Evolutionary conservation across 2,113 vertebrate genomes (phyloP), one percentile per base, ranked within the genome.

Genomic region (Struthio camelus): DNA sequence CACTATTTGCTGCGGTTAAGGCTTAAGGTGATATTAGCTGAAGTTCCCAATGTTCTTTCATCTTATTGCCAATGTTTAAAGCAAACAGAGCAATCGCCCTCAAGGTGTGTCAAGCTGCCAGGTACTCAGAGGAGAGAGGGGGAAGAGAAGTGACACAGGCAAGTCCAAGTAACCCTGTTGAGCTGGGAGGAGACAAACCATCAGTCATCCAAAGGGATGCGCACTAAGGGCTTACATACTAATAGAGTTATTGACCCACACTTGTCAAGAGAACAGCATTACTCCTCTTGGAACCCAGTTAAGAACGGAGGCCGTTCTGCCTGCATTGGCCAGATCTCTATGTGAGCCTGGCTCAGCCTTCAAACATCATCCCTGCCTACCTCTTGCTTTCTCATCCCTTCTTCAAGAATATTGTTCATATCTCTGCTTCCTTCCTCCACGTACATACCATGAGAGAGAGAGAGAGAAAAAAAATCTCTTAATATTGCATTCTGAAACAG

Each of bases 321-420:
- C n/a, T 50, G 25, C 34, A 8, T 0, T 30, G 30, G 36, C 32
- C n/a, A 51, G 6, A 5, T 30, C 34, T 72, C 38, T 34, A 27
- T 14, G 32, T 0, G 6, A 44, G 51, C 6, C 8, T 2, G 3
- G 32, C 18, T 67, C 0, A 1, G 14, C 27, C 40, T 73, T 62
- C 69, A 73, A 34, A 75, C 2, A 23, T 2, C 66, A 58, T 5
- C n/a, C 15, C 32, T 30, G 40, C 12, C 17, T 80, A 50, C 27
- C 69, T 85, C 28, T 50, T 84, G 7, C 51, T 56, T 61, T 54
- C 23, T n/a, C 34, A 71, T 32, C 11, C 23, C n/a, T 58, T 54
- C 34, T 34, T 58, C 61, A 82, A 46, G 17, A 56, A 4, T 9
- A 69, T 15, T 32, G 23, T 14, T 44, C 28, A 30, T 20, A 80